Evolutionary conservation across 37 sponge, comb jelly and placozoan genomes (phyloP).

Genomic region (Hormiphora californensis): DNA sequence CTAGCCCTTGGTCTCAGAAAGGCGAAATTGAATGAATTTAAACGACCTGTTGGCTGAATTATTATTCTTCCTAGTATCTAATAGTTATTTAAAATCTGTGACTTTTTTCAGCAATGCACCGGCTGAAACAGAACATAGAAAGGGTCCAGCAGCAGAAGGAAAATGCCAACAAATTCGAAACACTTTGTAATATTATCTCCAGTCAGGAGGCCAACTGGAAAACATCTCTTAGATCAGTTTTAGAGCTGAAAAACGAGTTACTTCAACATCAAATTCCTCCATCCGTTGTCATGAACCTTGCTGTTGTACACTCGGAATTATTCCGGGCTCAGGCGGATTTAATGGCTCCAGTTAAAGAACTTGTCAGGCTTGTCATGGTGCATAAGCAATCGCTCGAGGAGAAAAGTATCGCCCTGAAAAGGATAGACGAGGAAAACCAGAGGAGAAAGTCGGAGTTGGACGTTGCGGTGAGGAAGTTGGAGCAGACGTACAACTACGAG

Average conservation of each 20-base stretch:
- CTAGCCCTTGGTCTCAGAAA: too few species aligned
- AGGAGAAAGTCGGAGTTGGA: slow-evolving; percentile 9
- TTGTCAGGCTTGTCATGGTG: slow-evolving; percentile 32
- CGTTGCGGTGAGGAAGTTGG: slow-evolving; percentile 35
- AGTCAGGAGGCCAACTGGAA: slow-evolving; percentile 32
- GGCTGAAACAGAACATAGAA: too few species aligned
- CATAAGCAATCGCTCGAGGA: slow-evolving; percentile 45
- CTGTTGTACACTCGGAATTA: slow-evolving; percentile 5
- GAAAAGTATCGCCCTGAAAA: slow-evolving; percentile 29
- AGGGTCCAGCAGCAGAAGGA: too few species aligned
- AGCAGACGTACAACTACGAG: slow-evolving; percentile 48
- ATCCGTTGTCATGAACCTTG: not conserved
- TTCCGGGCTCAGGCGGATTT: slow-evolving; percentile 9
- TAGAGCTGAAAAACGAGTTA: slow-evolving; percentile 7
- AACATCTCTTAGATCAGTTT: not conserved
- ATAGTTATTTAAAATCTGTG: too few species aligned
- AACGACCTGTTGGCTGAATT: too few species aligned
- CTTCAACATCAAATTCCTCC: slow-evolving; percentile 27
- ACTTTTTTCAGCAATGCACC: too few species aligned
- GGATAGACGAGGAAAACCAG: slow-evolving; percentile 42
- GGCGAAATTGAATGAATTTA: too few species aligned
- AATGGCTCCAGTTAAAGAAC: slow-evolving; percentile 29
- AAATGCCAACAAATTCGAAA: slow-evolving; percentile 45
- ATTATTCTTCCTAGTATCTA: too few species aligned
- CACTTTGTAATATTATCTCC: not conserved